Evolutionary conservation across 2,888 invertebrate genomes (phyloP), one percentile per base, ranked within the genome.

Genomic region (Physocephala rufipes): DNA sequence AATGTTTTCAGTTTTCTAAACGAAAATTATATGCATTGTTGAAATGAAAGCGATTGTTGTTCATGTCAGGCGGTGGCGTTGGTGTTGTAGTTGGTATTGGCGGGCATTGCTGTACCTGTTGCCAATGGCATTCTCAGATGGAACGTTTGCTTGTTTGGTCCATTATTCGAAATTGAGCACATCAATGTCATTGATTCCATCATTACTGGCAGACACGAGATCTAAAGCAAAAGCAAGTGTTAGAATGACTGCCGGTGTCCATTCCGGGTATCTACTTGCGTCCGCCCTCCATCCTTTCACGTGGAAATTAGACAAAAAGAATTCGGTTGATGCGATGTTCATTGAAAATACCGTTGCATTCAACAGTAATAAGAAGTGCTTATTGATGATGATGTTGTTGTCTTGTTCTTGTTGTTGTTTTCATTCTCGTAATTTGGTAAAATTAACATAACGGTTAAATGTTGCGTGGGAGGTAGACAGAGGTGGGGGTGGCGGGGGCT

Each of bases 1-100:
- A 64, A 55, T 64, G 64, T 36, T 7, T 63, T n/a, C 67, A 43
- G 49, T 67, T 55, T 36, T 55, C 58, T 21, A 47, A 13, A 19
- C 24, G 45, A 16, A 63, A 63, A 63, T 63, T 63, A 47, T 63
- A 63, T 63, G 63, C 63, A 63, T 63, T 63, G 63, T 63, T 45
- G 63, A 63, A 63, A 63, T 47, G 63, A 63, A 63, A 63, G 63
- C 47, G n/a, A 7, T 21, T 63, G 26, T 63, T 63, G 45, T 26
- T 63, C 24, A 21, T 16, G n/a, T 15, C 21, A 30, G 21, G 36
- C 36, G 28, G 43, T 61, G 28, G 19, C 43, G 59, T 2, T 61
- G 59, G 59, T 61, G n/a, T 3, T 61, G 59, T 16, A 16, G 53
- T 55, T 55, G 26, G 16, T 63, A n/a, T 63, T 63, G 59, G 7